Percentiles rank a stretch among this genome's conserved stretches.
Evolutionary conservation across 1,140 invertebrate species (phyloP).

Genomic region (Cyclina sinensis): DNA sequence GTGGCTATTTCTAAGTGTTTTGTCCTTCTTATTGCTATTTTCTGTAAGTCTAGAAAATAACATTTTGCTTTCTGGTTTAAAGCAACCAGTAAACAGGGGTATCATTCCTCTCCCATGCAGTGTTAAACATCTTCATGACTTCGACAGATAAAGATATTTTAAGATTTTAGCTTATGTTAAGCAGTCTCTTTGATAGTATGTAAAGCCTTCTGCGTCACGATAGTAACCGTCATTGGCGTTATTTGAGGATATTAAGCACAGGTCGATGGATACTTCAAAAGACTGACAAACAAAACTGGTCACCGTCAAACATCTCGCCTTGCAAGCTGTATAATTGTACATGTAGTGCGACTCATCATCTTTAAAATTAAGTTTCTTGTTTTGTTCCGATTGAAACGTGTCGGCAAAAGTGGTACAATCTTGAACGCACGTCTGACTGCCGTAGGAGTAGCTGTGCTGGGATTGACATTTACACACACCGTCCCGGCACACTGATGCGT

Average conservation of each 20-base stretch:
- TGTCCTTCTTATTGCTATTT: too few species aligned
- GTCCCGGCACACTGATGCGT: background rate
- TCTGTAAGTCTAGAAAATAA: too few species aligned
- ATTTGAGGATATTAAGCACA: background rate
- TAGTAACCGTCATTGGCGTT: conserved; percentile 8
- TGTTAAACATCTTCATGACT: too few species aligned
- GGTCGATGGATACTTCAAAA: conserved; percentile 1
- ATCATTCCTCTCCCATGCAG: too few species aligned
- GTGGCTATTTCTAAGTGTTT: too few species aligned
- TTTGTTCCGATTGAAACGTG: conserved; percentile 22
- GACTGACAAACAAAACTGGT: conserved; percentile 21
- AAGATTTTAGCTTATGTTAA: background rate
- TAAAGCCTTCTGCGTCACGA: conserved; percentile 2
- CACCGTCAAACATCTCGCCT: background rate
- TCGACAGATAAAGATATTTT: too few species aligned
- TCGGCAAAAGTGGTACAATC: conserved; percentile 9
- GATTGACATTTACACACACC: background rate
- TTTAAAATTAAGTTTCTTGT: conserved; percentile 16
- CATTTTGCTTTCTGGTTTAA: too few species aligned
- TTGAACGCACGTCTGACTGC: background rate
- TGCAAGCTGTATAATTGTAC: background rate
- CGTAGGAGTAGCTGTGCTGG: conserved; percentile 2
- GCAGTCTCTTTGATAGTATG: conserved; percentile 53
- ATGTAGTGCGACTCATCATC: background rate
- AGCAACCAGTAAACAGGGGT: too few species aligned